Conservation (phyloP, 2,888 invertebrate species). For the Dynastes maya region DNA sequence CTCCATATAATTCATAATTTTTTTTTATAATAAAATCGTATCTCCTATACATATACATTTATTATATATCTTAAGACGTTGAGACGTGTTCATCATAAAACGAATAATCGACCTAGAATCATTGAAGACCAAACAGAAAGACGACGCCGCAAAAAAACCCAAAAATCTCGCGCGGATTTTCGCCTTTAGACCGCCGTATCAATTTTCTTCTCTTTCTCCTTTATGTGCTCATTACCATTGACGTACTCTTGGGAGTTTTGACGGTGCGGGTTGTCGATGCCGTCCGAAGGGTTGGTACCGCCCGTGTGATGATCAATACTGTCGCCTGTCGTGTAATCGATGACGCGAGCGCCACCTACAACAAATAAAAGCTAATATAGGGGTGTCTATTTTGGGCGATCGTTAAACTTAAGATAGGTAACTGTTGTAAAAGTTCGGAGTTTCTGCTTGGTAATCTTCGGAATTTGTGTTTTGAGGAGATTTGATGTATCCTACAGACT, state of each 20-base stretch:
- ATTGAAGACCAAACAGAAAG: background rate
- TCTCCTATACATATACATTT: background rate
- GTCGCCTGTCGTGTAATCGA: slow-evolving; percentile 69
- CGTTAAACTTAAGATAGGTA: background rate
- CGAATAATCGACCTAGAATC: background rate
- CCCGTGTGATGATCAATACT: slow-evolving; percentile 63
- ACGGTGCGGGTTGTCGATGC: slow-evolving; percentile 71
- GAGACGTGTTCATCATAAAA: background rate
- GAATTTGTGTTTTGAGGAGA: slow-evolving; percentile 4
- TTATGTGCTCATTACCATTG: slow-evolving; percentile 74
- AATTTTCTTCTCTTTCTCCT: slow-evolving; percentile 74
- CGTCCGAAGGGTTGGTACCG: slow-evolving; percentile 63
- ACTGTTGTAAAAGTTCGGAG: no score
- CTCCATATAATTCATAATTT: slow-evolving; percentile 9
- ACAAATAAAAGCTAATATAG: slow-evolving; percentile 66
- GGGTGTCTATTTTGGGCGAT: slow-evolving; percentile 46
- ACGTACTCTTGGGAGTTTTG: slow-evolving; percentile 76
- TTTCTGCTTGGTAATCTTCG: background rate
- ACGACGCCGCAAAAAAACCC: background rate
- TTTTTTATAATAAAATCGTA: slow-evolving; percentile 4
- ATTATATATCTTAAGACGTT: background rate
- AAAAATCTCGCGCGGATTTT: slow-evolving; percentile 13
- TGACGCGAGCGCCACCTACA: slow-evolving; percentile 70
- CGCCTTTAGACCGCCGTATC: slow-evolving; percentile 74
- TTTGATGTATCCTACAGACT: background rate